phyloP scores from a whole-genome alignment of 2,888 invertebrate genomes.

The Neelides folsomi region DNA sequence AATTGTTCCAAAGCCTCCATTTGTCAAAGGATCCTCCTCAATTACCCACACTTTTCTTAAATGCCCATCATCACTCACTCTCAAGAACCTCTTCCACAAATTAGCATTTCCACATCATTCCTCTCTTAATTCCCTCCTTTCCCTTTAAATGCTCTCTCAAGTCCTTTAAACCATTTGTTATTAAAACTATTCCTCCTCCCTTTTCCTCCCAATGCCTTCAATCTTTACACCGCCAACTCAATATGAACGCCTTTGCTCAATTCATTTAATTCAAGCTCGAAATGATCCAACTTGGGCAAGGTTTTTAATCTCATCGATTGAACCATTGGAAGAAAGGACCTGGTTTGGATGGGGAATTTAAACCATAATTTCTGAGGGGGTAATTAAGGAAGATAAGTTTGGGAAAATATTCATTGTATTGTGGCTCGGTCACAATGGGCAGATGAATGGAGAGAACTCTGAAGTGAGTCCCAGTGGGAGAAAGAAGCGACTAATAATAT shows the following conservation, averaged over 20 bases:
- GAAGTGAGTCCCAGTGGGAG: too few species aligned
- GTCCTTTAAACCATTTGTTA: too few species aligned
- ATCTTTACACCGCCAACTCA: slow-evolving; percentile 2
- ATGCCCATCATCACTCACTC: background rate
- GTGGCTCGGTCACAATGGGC: background rate
- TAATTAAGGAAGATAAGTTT: background rate
- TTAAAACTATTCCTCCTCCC: background rate
- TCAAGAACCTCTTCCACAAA: slow-evolving; percentile 1
- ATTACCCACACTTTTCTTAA: slow-evolving; percentile 1
- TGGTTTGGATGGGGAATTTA: slow-evolving; percentile 1
- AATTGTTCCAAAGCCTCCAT: slow-evolving; percentile 1
- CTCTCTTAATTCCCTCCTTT: background rate
- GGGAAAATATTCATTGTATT: background rate
- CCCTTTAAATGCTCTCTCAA: background rate
- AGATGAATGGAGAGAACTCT: background rate
- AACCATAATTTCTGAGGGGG: too few species aligned
- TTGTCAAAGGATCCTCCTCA: slow-evolving; percentile 2
- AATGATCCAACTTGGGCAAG: too few species aligned
- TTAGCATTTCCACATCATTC: slow-evolving; percentile 1
- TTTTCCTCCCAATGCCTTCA: background rate
- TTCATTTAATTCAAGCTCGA: too few species aligned
- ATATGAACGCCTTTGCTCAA: background rate
- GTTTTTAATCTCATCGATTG: too few species aligned
- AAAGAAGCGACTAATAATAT: too few species aligned
- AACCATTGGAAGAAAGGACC: too few species aligned